These are phyloP conservation scores for Heteromurus nitidus DNA, from an alignment of 2,888 invertebrate species.

Conservation along the genomic window DNA sequence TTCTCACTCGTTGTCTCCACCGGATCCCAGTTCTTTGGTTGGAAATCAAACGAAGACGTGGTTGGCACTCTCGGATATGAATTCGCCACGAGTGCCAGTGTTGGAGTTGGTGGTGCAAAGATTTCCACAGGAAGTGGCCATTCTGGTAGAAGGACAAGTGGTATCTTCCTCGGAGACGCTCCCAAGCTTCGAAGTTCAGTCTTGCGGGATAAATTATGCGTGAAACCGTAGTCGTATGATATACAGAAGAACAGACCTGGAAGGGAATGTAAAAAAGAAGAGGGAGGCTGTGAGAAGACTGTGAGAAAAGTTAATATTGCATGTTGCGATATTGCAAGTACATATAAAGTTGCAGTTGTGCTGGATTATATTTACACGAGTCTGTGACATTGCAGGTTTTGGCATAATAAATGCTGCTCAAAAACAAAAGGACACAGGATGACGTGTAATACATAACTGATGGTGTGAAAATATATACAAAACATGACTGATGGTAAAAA, in stretches of 20 bases:
- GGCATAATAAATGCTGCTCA: no score
- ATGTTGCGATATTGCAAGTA: no score
- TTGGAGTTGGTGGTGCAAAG: slow-evolving; percentile 69
- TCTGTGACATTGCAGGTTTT: no score
- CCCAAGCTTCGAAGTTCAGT: slow-evolving; percentile 62
- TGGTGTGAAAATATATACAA: no score
- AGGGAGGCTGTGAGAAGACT: not conserved
- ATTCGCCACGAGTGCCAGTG: slow-evolving; percentile 71
- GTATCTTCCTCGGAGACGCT: slow-evolving; percentile 58
- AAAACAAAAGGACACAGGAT: no score
- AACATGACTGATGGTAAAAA: no score
- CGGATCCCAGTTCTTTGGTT: slow-evolving; percentile 69
- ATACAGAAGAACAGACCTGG: slow-evolving; percentile 72
- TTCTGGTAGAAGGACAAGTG: slow-evolving; percentile 71
- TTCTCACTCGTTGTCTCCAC: slow-evolving; percentile 63
- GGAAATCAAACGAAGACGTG: slow-evolving; percentile 69
- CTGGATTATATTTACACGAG: no score
- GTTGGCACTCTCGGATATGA: slow-evolving; percentile 68
- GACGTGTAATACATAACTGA: no score
- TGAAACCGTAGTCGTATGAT: slow-evolving; percentile 72
- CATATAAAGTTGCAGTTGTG: no score
- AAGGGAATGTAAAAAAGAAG: not conserved
- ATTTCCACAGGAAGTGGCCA: slow-evolving; percentile 73
- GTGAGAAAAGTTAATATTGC: not conserved
- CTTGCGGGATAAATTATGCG: slow-evolving; percentile 72